These are phyloP conservation scores for Argynnis bischoffii DNA, from an alignment of 2,888 invertebrate species.

Conservation along the genomic window DNA sequence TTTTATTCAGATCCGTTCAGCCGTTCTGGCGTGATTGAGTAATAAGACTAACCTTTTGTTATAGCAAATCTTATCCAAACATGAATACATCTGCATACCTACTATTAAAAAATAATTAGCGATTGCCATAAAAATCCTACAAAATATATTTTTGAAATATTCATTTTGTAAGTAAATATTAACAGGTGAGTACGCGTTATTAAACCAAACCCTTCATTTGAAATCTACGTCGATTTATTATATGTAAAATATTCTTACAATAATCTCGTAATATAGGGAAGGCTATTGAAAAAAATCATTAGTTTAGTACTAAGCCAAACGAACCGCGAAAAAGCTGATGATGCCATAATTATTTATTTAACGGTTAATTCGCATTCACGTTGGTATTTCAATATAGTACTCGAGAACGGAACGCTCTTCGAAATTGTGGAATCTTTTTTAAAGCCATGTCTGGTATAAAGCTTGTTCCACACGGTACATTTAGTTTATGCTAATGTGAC, in stretches of 20 bases:
- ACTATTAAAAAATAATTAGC: no score
- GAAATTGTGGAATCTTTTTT: conserved; percentile 40
- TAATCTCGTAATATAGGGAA: conserved; percentile 33
- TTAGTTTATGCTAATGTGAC: conserved; percentile 71
- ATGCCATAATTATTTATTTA: conserved; percentile 40
- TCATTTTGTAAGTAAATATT: conserved; percentile 12
- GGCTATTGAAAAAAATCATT: conserved; percentile 34
- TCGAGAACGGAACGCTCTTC: conserved; percentile 36
- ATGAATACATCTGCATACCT: no score
- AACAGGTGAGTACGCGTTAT: conserved; percentile 18
- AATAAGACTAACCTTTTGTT: no score
- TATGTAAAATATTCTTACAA: conserved; percentile 32
- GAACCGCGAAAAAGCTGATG: conserved; percentile 38
- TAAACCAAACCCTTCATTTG: conserved; percentile 20
- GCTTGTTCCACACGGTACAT: conserved; percentile 43
- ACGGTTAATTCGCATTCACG: conserved; percentile 38
- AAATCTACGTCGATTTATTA: conserved; percentile 24
- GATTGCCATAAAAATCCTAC: no score
- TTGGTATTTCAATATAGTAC: conserved; percentile 36
- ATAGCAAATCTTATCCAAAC: no score
- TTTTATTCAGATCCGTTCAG: no score
- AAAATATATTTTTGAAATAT: no score
- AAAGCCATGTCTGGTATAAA: conserved; percentile 36
- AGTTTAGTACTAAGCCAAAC: conserved; percentile 36
- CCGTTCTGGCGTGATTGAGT: no score